Percentiles rank a stretch among this genome's conserved stretches.
Conservation (phyloP, 2,113 vertebrate species). For the Nothoprocta perdicaria region DNA sequence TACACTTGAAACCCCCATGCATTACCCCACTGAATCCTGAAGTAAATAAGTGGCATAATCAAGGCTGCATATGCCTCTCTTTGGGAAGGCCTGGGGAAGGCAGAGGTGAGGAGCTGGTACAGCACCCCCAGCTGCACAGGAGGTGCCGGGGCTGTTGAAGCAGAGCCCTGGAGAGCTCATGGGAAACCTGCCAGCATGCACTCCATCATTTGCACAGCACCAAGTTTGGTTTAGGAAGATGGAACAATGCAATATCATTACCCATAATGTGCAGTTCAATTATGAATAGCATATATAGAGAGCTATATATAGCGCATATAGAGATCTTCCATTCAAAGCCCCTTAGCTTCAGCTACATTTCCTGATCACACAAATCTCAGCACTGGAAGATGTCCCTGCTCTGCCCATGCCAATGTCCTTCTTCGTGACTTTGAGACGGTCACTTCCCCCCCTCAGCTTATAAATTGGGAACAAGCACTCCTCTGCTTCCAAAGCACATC, state of each 20-base stretch:
- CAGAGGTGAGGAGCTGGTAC: not conserved
- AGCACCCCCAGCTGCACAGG: not conserved
- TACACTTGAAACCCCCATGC: not conserved
- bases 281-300: not conserved
- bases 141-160: not conserved
- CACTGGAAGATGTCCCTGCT: not conserved
- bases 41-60: not conserved
- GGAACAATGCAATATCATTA: not conserved
- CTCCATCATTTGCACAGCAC: not conserved
- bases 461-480: not conserved
- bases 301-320: not conserved
- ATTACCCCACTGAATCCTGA: conserved; percentile 24
- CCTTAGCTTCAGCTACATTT: not conserved
- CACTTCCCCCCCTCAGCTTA: not conserved
- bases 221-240: not conserved
- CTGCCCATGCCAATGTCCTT: not conserved
- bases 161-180: rapidly evolving
- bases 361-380: not conserved
- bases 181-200: not conserved
- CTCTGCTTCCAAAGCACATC: not conserved
- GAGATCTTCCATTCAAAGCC: not conserved
- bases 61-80: not conserved
- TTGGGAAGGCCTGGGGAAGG: not conserved
- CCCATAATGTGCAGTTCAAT: not conserved
- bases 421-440: not conserved